Evolutionary conservation across 2,888 invertebrate species (phyloP).

Genomic region (Trissolcus brochymenae): DNA sequence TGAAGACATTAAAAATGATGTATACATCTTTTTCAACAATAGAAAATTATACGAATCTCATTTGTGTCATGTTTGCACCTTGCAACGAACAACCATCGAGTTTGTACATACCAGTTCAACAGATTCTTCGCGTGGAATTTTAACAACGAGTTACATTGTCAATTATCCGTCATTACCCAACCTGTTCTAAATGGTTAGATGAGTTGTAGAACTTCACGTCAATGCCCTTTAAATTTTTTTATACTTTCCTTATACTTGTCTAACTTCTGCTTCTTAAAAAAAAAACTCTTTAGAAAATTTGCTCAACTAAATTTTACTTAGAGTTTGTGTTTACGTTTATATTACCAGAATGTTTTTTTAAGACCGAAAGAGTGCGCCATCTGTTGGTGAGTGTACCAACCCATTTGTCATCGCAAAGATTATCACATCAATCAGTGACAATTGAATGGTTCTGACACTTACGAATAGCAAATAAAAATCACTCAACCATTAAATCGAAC

Average conservation of each 20-base stretch:
- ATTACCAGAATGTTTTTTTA: background rate
- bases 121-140: background rate
- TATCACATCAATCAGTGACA: slow-evolving; percentile 39
- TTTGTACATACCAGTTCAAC: background rate
- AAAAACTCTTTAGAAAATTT: too few relatives aligned
- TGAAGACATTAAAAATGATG: too few relatives aligned
- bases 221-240: slow-evolving; percentile 1
- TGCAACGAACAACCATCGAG: background rate
- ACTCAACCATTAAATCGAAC: background rate
- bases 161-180: slow-evolving; percentile 7
- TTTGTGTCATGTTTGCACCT: slow-evolving; percentile 1
- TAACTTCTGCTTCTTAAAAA: too few relatives aligned
- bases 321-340: too few relatives aligned
- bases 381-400: background rate
- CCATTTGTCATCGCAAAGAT: background rate
- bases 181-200: slow-evolving; percentile 6
- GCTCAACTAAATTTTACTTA: background rate
- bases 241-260: background rate
- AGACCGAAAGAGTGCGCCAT: slow-evolving; percentile 13
- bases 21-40: too few relatives aligned
- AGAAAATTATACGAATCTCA: background rate
- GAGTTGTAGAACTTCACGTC: background rate
- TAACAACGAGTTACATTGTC: slow-evolving; percentile 3
- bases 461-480: slow-evolving; percentile 7
- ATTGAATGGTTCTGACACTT: slow-evolving; percentile 35